Conservation (phyloP, 2,113 vertebrate genomes). For the Tiliqua scincoides region DNA sequence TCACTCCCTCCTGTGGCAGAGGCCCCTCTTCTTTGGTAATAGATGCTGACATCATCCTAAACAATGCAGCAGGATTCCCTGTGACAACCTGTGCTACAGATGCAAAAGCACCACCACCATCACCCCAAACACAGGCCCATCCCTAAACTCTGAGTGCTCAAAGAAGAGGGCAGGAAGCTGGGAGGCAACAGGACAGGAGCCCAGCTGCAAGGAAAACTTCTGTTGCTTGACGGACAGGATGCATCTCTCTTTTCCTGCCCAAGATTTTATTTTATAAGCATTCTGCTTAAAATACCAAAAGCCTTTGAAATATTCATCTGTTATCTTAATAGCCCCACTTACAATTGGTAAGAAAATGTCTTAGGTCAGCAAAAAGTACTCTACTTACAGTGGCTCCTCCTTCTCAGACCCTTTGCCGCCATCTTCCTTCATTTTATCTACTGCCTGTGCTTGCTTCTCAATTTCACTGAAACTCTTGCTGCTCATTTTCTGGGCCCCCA, state of each 20-base stretch:
- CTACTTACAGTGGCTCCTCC: conserved; percentile 84
- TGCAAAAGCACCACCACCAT: background rate
- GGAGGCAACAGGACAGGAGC: background rate
- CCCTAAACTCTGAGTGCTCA: background rate
- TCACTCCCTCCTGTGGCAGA: background rate
- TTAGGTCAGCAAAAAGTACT: background rate
- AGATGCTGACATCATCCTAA: background rate
- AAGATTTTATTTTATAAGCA: background rate
- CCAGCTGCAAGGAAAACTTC: background rate
- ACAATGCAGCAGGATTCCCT: background rate
- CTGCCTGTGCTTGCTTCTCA: conserved; percentile 91
- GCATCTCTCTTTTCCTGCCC: background rate
- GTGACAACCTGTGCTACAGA: background rate
- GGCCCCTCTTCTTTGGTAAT: background rate
- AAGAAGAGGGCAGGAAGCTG: background rate
- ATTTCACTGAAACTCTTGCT: conserved; percentile 86
- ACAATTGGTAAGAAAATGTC: background rate
- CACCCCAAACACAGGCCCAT: background rate
- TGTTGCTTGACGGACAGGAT: background rate
- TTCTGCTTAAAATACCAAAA: too few relatives aligned
- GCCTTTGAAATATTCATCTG: too few relatives aligned
- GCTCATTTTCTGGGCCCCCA: conserved; percentile 95
- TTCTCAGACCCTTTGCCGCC: conserved; percentile 60
- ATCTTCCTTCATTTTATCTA: conserved; percentile 83
- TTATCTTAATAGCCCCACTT: background rate